phyloP scores from a whole-genome alignment of 53 echinoderm and acorn worm genomes.

The Apostichopus leukothele region DNA sequence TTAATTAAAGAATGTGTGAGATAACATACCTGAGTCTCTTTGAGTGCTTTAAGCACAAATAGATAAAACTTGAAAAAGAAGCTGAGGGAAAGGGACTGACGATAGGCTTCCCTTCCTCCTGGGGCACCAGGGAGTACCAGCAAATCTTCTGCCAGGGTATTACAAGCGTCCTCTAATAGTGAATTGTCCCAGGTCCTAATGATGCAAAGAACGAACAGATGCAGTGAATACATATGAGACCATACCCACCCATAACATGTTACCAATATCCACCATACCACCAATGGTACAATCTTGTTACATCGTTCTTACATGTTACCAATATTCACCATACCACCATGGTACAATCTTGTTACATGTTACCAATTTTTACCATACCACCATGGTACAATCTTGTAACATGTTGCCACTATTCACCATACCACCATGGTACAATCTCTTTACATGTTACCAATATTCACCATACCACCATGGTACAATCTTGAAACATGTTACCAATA shows the following conservation, averaged over 20 bases:
- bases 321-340: too few relatives aligned
- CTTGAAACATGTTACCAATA: too few relatives aligned
- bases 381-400: background rate
- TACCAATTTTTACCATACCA: too few relatives aligned
- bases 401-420: too few relatives aligned
- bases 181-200: slow-evolving; percentile 58
- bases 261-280: too few relatives aligned
- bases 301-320: background rate
- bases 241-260: background rate
- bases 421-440: too few relatives aligned
- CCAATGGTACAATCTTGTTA: too few relatives aligned
- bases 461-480: too few relatives aligned
- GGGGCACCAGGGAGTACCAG: slow-evolving; percentile 78
- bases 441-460: background rate
- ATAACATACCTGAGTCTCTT: background rate
- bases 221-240: background rate
- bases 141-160: slow-evolving; percentile 62
- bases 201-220: background rate
- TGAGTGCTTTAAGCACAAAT: slow-evolving; percentile 58
- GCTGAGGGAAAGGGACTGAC: slow-evolving; percentile 79
- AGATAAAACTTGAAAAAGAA: slow-evolving; percentile 97
- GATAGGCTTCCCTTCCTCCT: slow-evolving; percentile 82
- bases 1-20: background rate
- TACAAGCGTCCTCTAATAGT: slow-evolving; percentile 64
- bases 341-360: too few relatives aligned